Conservation (phyloP, 2,888 invertebrate genomes). For the Cenopis cana region DNA sequence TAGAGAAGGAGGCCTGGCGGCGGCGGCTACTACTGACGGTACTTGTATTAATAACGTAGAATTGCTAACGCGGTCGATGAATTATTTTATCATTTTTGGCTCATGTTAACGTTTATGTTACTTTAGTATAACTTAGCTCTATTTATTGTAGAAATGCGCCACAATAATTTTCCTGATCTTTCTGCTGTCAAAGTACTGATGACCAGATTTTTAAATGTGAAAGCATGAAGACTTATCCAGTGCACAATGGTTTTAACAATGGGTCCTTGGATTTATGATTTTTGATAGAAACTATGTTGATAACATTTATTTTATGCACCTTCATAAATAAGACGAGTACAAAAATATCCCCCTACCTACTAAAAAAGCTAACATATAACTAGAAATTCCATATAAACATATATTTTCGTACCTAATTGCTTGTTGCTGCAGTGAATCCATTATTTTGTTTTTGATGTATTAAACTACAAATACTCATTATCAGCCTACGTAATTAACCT, state of each 20-base stretch:
- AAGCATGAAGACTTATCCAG: constrained; percentile 1
- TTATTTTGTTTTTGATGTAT: background rate
- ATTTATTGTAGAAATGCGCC: background rate
- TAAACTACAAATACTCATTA: background rate
- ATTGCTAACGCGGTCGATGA: constrained; percentile 2
- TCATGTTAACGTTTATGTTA: background rate
- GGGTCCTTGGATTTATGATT: background rate
- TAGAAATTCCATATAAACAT: background rate
- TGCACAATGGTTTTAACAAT: background rate
- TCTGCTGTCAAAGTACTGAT: background rate
- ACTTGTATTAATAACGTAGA: constrained; percentile 25
- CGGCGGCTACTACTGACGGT: constrained; percentile 33
- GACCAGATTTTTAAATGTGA: background rate
- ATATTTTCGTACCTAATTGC: background rate
- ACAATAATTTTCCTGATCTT: constrained; percentile 7
- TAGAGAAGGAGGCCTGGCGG: constrained; percentile 3
- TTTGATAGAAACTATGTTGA: too few relatives aligned
- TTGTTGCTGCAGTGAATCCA: background rate
- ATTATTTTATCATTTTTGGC: background rate
- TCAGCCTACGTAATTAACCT: background rate
- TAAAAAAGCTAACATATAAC: background rate
- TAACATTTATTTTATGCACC: background rate
- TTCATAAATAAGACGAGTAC: background rate
- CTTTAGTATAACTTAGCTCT: background rate
- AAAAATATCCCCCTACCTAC: background rate